phyloP scores from a whole-genome alignment of 2,797 vertebrate genomes.

The Manis pentadactyla region DNA sequence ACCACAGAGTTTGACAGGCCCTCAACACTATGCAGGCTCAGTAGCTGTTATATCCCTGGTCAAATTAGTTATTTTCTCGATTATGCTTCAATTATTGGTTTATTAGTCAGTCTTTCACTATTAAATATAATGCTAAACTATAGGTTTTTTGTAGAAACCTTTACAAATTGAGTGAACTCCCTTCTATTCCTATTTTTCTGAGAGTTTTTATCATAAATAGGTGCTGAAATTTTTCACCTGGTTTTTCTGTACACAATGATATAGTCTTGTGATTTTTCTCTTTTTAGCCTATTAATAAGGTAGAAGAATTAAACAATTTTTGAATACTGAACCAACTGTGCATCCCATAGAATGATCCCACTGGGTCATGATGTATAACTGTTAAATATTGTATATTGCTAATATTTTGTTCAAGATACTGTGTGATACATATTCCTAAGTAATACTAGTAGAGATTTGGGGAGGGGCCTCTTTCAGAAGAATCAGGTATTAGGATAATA shows the following conservation, averaged over 20 bases:
- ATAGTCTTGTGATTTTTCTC: not conserved
- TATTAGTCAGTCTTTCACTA: not conserved
- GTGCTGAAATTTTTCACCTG: not conserved
- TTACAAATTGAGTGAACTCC: not conserved
- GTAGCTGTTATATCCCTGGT: not conserved
- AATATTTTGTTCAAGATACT: not conserved
- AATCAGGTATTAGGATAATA: not conserved
- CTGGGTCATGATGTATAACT: not conserved
- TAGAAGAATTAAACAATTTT: not conserved
- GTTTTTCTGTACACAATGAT: not conserved
- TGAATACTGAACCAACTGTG: not conserved
- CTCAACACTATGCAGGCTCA: not conserved
- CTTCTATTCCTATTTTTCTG: not conserved
- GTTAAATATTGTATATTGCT: not conserved
- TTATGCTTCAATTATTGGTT: not conserved
- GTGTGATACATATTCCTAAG: not conserved
- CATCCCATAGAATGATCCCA: not conserved
- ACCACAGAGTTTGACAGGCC: not conserved
- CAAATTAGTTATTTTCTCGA: not conserved
- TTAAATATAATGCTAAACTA: not conserved
- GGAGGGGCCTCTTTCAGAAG: not conserved
- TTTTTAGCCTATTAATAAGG: not conserved
- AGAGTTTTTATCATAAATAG: not conserved
- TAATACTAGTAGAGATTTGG: not conserved
- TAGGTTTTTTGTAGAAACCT: not conserved